These are phyloP conservation scores for Pristiophorus japonicus DNA, from an alignment of 2,113 vertebrate genomes.

Conservation along the genomic window DNA sequence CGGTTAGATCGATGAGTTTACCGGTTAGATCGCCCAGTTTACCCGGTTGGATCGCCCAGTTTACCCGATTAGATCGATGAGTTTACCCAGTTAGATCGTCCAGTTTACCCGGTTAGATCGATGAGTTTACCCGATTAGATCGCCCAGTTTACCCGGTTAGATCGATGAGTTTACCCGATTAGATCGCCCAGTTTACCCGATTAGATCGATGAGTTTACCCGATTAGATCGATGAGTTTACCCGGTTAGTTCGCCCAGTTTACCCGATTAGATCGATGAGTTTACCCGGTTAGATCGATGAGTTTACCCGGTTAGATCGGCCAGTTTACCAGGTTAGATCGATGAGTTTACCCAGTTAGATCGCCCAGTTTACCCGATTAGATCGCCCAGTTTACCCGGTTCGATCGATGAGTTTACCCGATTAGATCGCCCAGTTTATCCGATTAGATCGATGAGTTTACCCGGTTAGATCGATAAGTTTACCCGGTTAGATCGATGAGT, in stretches of 20 bases:
- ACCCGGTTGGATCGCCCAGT: no score
- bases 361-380: no score
- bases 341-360: slow-evolving; percentile 72
- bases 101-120: no score
- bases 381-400: slow-evolving; percentile 66
- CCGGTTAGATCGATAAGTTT: no score
- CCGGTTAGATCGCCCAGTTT: slow-evolving; percentile 52
- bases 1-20: slow-evolving; percentile 51
- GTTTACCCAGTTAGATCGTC: slow-evolving; percentile 82
- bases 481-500: slow-evolving; percentile 40
- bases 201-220: slow-evolving; percentile 59
- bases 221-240: slow-evolving; percentile 62
- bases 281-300: slow-evolving; percentile 63
- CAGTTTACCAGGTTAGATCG: no score
- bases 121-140: slow-evolving; percentile 72
- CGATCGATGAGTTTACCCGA: slow-evolving; percentile 63
- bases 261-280: slow-evolving; percentile 39
- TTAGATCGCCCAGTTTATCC: no score
- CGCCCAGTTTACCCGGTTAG: no score
- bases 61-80: no score
- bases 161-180: slow-evolving; percentile 66
- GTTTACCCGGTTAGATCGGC: slow-evolving; percentile 82
- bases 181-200: no score
- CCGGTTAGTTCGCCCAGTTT: no score
- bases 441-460: slow-evolving; percentile 55